phyloP scores from a whole-genome alignment of 92 coral and sea anemone species.

The Phymanthus crucifer region DNA sequence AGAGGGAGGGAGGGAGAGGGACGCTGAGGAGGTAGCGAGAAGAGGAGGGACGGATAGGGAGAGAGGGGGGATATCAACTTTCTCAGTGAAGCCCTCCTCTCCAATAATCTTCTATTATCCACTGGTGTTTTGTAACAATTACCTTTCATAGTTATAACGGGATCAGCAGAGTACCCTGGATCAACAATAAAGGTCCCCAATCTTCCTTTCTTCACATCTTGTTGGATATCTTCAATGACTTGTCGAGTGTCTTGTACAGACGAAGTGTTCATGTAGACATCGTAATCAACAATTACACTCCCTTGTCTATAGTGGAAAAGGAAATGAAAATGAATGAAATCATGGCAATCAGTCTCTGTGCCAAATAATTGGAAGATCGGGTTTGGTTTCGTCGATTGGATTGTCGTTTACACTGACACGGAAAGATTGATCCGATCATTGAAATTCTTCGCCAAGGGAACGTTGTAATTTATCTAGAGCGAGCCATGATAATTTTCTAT shows the following conservation, averaged over 20 bases:
- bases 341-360: not conserved
- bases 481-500: too few species aligned
- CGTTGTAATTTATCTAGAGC: too few species aligned
- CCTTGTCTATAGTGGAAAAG: constrained; percentile 4
- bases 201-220: constrained; percentile 23
- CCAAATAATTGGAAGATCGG: too few species aligned
- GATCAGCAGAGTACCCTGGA: constrained; percentile 12
- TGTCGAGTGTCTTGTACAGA: constrained; percentile 10
- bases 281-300: constrained; percentile 26
- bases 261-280: constrained; percentile 16
- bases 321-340: not conserved
- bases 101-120: not conserved
- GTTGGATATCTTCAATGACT: constrained; percentile 15
- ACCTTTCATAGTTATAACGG: constrained; percentile 27
- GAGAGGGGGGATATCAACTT: too few species aligned
- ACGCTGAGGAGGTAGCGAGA: too few species aligned
- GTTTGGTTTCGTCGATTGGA: too few species aligned
- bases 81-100: too few species aligned
- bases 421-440: too few species aligned
- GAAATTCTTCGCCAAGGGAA: too few species aligned
- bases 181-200: constrained; percentile 17
- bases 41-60: too few species aligned
- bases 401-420: too few species aligned
- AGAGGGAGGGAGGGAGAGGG: too few species aligned
- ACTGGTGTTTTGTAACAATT: not conserved